Conservation (phyloP, 2,797 vertebrate genomes). For the Pseudomugil tenellus region DNA sequence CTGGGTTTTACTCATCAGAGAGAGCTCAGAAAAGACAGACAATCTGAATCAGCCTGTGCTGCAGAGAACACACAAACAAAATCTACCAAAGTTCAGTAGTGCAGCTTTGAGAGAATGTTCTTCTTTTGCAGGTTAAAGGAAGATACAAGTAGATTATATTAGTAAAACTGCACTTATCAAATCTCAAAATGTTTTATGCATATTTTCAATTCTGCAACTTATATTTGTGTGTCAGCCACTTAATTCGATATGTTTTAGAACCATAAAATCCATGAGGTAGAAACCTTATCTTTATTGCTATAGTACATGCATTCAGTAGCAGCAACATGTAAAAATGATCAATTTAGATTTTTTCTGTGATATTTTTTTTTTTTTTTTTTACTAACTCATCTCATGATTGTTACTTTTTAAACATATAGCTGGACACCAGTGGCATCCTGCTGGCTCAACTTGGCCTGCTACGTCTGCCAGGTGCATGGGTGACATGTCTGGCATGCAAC, state of each 20-base stretch:
- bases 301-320: not conserved
- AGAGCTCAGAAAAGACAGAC: too few relatives aligned
- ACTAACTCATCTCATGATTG: not conserved
- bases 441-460: conserved; percentile 72
- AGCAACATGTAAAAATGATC: not conserved
- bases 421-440: conserved; percentile 42
- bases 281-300: not conserved
- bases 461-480: conserved; percentile 79
- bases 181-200: not conserved
- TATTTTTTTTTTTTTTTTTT: too few relatives aligned
- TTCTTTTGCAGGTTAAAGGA: not conserved
- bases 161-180: not conserved
- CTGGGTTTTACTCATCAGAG: too few relatives aligned
- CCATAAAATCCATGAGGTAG: not conserved
- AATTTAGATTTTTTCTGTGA: not conserved
- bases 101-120: not conserved
- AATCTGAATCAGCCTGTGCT: too few relatives aligned
- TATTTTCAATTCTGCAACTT: not conserved
- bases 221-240: not conserved
- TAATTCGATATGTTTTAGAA: not conserved
- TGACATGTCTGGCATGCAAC: conserved; percentile 81
- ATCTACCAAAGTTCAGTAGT: too few relatives aligned
- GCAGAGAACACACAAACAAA: too few relatives aligned
- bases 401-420: conserved; percentile 23
- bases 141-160: not conserved